A percentile compares a stretch with the other conserved stretches of the same genome.
These are phyloP conservation scores for Platyrinchus mystaceus DNA, from an alignment of 2,797 vertebrate species.

Conservation along the genomic window DNA sequence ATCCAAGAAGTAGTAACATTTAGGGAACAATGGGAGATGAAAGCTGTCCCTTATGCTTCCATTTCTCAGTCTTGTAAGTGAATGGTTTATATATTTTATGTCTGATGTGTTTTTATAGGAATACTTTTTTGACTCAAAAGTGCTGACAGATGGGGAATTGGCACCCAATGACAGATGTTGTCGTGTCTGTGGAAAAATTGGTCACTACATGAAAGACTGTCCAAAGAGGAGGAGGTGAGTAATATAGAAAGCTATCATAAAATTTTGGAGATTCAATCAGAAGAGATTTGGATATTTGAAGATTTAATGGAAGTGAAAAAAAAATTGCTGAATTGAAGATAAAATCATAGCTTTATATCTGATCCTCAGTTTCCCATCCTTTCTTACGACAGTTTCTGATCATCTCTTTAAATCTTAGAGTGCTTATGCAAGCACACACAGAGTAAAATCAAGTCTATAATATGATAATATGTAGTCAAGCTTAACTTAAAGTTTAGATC, in stretches of 20 bases:
- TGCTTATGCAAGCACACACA: not conserved
- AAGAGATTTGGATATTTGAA: not conserved
- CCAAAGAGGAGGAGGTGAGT: slow-evolving; percentile 94
- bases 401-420: not conserved
- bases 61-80: not conserved
- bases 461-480: not conserved
- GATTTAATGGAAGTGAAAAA: not conserved
- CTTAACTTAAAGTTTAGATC: not conserved
- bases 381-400: not conserved
- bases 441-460: not conserved
- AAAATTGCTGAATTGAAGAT: not conserved
- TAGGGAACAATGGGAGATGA: not conserved
- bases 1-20: not conserved
- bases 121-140: slow-evolving; percentile 98
- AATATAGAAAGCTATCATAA: not conserved
- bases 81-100: not conserved
- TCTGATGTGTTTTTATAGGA: slow-evolving; percentile 77
- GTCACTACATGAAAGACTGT: slow-evolving; percentile 99
- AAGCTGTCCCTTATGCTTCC: not conserved
- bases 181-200: slow-evolving; percentile 97
- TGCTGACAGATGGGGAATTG: slow-evolving; percentile 94
- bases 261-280: not conserved
- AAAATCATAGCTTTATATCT: not conserved
- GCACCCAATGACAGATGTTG: slow-evolving; percentile 98
- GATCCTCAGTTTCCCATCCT: not conserved